Conservation (phyloP, 37 sponge, comb jelly and placozoan species). For the Chondrosia reniformis region DNA sequence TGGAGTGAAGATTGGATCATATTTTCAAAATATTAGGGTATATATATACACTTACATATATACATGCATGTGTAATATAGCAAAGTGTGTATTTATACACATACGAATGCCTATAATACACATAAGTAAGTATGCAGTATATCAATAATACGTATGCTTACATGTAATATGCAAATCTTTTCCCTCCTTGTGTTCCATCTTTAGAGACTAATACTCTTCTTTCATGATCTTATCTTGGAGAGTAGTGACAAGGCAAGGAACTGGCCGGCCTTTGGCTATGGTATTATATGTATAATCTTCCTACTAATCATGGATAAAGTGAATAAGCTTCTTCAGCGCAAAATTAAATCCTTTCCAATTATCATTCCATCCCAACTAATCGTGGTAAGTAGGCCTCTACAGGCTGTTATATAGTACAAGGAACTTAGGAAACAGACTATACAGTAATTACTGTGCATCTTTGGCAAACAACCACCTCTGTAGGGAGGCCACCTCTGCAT, state of each 20-base stretch:
- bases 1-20: no score
- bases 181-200: not conserved
- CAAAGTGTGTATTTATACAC: not conserved
- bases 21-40: conserved; percentile 46
- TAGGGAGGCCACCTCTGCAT: no score
- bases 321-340: conserved; percentile 7
- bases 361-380: conserved; percentile 74
- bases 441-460: no score
- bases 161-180: not conserved
- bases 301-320: conserved; percentile 45
- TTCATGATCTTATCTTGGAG: not conserved
- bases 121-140: not conserved
- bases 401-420: not conserved
- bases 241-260: not conserved
- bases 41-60: conserved; percentile 9
- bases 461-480: no score
- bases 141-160: not conserved
- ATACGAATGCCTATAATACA: not conserved
- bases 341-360: conserved; percentile 32
- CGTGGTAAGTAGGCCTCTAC: conserved; percentile 62
- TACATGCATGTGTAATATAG: not conserved
- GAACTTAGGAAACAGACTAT: no score
- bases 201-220: not conserved
- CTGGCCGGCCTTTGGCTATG: conserved; percentile 51
- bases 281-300: conserved; percentile 54